A percentile compares a stretch with the other conserved stretches of the same genome.
These are phyloP conservation scores for Holacanthus passer DNA, from an alignment of 2,113 vertebrate genomes.

Conservation along the genomic window DNA sequence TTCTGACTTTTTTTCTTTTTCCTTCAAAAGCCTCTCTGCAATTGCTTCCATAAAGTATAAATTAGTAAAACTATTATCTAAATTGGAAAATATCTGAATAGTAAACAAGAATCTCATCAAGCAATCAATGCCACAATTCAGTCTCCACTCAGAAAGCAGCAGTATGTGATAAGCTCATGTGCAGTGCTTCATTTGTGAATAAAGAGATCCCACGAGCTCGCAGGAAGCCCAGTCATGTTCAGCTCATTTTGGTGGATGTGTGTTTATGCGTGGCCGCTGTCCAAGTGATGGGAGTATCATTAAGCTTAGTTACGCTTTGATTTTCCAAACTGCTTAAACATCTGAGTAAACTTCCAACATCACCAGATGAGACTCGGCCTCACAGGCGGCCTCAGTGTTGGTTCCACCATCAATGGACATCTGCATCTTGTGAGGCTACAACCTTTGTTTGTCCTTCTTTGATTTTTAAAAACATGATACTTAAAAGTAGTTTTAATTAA, in stretches of 20 bases:
- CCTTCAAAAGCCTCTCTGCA: no score
- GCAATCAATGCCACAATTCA: not conserved
- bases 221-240: slow-evolving; percentile 16
- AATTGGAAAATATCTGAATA: not conserved
- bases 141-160: not conserved
- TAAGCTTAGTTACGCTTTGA: slow-evolving; percentile 49
- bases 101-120: not conserved
- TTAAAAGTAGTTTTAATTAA: not conserved
- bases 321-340: slow-evolving; percentile 43
- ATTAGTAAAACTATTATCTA: not conserved
- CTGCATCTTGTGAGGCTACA: not conserved
- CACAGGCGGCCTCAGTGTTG: no score
- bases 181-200: slow-evolving; percentile 26
- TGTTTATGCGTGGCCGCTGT: slow-evolving; percentile 40
- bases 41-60: not conserved
- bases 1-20: not conserved
- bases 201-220: slow-evolving; percentile 16
- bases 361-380: not conserved
- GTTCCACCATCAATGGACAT: not conserved
- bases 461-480: not conserved
- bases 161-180: slow-evolving; percentile 7
- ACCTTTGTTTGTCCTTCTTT: not conserved
- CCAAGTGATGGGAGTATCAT: slow-evolving; percentile 45
- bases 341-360: slow-evolving; percentile 9
- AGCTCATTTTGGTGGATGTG: slow-evolving; percentile 32